Evolutionary conservation across 2,113 vertebrate genomes (phyloP).

Genomic region (Garra rufa): DNA sequence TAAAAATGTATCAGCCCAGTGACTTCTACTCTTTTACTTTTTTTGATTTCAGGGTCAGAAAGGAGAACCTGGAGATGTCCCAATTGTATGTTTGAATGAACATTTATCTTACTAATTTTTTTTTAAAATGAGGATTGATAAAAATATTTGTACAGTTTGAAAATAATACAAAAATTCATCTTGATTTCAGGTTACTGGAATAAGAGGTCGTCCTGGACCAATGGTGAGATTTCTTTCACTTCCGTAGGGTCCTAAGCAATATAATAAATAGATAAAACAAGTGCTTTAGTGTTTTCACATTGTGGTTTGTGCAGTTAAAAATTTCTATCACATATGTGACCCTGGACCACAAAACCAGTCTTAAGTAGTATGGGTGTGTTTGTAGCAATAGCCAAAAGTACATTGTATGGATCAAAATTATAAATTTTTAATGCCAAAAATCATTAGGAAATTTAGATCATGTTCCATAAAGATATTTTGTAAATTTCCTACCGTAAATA

Average conservation of each 20-base stretch:
- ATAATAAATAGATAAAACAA: background rate
- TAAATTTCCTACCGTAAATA: too few relatives aligned
- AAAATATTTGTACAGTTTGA: background rate
- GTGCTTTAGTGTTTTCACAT: background rate
- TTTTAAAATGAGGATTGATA: background rate
- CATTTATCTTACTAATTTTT: background rate
- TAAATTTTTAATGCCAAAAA: too few relatives aligned
- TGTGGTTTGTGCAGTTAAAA: background rate
- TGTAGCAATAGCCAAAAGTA: too few relatives aligned
- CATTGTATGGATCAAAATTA: too few relatives aligned
- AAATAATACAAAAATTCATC: background rate
- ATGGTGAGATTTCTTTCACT: slow-evolving; percentile 79
- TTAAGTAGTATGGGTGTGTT: too few relatives aligned
- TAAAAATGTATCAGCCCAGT: background rate
- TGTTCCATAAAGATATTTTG: too few relatives aligned
- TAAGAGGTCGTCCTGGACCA: slow-evolving; percentile 88
- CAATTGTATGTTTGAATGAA: slow-evolving; percentile 81
- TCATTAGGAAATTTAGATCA: too few relatives aligned
- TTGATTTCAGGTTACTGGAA: slow-evolving; percentile 83
- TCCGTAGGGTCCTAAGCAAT: background rate
- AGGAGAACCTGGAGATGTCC: slow-evolving; percentile 95
- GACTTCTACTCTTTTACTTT: background rate
- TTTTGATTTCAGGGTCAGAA: slow-evolving; percentile 86
- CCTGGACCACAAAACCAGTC: too few relatives aligned
- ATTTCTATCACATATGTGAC: background rate